phyloP scores from a whole-genome alignment of 2,113 vertebrate species.

The Dicerorhinus sumatrensis region DNA sequence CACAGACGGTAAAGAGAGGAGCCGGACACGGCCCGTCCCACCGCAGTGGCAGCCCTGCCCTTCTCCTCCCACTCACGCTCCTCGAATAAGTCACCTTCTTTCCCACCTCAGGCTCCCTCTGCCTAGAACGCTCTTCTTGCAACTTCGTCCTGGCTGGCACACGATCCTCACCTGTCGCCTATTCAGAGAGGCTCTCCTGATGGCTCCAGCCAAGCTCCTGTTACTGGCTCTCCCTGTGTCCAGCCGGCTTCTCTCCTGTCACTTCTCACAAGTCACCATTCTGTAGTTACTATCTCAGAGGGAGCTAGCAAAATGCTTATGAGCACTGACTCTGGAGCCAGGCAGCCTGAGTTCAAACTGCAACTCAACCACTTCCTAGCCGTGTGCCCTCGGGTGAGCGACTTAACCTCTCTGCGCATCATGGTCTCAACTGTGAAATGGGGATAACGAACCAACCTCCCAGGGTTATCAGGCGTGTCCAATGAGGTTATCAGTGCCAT shows the following conservation, averaged over 20 bases:
- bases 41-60: accelerated
- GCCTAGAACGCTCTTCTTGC: not conserved
- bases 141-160: accelerated
- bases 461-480: not conserved
- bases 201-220: not conserved
- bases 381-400: not conserved
- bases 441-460: not conserved
- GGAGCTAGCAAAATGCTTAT: not conserved
- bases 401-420: not conserved
- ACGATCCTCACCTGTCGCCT: not conserved
- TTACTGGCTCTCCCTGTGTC: not conserved
- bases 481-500: not conserved
- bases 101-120: not conserved
- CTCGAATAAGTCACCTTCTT: not conserved
- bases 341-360: not conserved
- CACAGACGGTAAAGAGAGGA: not conserved
- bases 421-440: not conserved
- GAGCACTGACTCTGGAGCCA: not conserved
- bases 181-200: not conserved
- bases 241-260: not conserved
- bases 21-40: not conserved
- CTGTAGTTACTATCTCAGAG: not conserved
- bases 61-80: not conserved
- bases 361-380: not conserved
- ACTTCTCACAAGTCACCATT: not conserved